phyloP scores from a whole-genome alignment of 2,888 invertebrate species.

The Ferdinandea cuprea region DNA sequence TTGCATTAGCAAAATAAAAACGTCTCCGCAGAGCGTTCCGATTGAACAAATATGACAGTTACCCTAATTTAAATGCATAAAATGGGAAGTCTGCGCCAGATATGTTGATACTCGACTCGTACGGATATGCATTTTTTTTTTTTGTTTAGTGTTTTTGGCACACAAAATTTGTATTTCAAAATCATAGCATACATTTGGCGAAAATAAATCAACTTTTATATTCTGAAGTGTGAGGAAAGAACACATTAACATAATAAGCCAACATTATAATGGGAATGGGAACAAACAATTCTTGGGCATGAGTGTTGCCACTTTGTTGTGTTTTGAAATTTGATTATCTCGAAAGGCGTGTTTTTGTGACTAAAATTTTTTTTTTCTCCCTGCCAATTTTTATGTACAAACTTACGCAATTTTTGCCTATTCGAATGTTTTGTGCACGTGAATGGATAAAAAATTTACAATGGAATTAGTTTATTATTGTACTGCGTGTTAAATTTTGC shows the following conservation, averaged over 20 bases:
- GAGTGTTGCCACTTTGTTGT: neutral
- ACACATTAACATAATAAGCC: constrained; percentile 4
- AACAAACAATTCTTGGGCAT: neutral
- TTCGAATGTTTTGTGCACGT: too few relatives aligned
- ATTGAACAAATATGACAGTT: constrained; percentile 52
- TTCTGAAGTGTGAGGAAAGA: too few relatives aligned
- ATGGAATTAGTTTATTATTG: too few relatives aligned
- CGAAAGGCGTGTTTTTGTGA: too few relatives aligned
- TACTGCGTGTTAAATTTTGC: too few relatives aligned
- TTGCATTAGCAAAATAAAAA: constrained; percentile 37
- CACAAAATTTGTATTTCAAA: neutral
- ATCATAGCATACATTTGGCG: neutral
- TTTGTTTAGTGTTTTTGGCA: constrained; percentile 14
- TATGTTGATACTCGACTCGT: too few relatives aligned
- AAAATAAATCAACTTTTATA: neutral
- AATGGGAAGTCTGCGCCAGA: constrained; percentile 33
- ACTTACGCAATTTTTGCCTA: too few relatives aligned
- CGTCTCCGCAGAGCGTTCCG: constrained; percentile 44
- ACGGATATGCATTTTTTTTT: neutral
- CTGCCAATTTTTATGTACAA: too few relatives aligned
- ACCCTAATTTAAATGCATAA: constrained; percentile 42
- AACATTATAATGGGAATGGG: neutral
- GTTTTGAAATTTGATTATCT: neutral
- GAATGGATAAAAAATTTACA: too few relatives aligned
- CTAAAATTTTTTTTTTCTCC: too few relatives aligned